phyloP scores from a whole-genome alignment of 2,888 invertebrate species.

The Ligdia adustata region DNA sequence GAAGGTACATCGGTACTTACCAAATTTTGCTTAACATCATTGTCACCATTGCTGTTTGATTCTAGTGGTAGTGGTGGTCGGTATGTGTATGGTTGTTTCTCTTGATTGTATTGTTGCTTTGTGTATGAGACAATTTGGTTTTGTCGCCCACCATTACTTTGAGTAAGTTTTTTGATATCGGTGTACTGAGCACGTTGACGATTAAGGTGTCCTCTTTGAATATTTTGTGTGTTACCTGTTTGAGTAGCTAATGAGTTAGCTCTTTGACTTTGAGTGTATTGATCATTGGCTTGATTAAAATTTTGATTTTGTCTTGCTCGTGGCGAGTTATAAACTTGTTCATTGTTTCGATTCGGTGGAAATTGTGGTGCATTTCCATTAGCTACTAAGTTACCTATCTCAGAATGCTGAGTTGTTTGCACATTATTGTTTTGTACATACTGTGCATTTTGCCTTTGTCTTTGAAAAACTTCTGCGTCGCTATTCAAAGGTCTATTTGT shows the following conservation, averaged over 20 bases:
- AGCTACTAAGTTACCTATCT: constrained; percentile 41
- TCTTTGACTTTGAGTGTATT: constrained; percentile 46
- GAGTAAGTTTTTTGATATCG: constrained; percentile 45
- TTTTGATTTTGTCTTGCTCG: constrained; percentile 46
- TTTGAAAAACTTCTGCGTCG: constrained; percentile 55
- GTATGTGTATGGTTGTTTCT: constrained; percentile 54
- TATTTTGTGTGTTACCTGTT: constrained; percentile 41
- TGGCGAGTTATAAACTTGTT: constrained; percentile 21
- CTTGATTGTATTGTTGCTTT: constrained; percentile 56
- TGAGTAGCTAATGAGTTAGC: constrained; percentile 37
- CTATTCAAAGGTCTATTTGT: constrained; percentile 46
- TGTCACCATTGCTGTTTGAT: constrained; percentile 46
- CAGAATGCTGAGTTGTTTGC: constrained; percentile 44
- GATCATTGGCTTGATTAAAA: constrained; percentile 37
- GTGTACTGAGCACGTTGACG: constrained; percentile 50
- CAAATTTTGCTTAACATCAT: constrained; percentile 67
- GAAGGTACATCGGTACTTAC: constrained; percentile 66
- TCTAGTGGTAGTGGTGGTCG: constrained; percentile 49
- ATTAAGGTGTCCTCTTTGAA: constrained; percentile 45
- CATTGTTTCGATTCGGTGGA: constrained; percentile 19
- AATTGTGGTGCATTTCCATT: constrained; percentile 48
- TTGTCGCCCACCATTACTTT: constrained; percentile 49
- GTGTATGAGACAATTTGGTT: constrained; percentile 46
- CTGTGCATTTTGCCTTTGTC: constrained; percentile 55
- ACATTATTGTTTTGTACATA: constrained; percentile 45